Conservation (phyloP, 2,113 vertebrate genomes). For the Hypanus sabinus region DNA sequence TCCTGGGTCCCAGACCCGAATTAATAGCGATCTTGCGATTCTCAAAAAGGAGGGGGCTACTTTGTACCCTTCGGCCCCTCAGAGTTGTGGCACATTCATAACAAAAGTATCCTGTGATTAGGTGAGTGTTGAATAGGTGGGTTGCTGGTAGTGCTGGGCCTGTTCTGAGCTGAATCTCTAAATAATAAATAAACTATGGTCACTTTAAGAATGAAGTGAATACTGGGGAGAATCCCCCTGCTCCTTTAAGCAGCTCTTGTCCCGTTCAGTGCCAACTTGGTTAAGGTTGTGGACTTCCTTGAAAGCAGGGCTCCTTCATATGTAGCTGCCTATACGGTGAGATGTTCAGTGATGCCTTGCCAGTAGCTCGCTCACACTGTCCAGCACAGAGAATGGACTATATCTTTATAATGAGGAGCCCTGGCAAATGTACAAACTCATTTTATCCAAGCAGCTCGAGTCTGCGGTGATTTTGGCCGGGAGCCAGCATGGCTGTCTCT, state of each 20-base stretch:
- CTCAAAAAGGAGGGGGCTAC: too few species aligned
- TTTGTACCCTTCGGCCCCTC: too few species aligned
- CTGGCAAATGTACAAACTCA: conserved; percentile 12
- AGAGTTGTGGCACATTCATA: too few species aligned
- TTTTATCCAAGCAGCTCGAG: background rate
- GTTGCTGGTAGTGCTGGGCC: too few species aligned
- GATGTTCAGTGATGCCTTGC: background rate
- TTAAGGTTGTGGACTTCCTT: background rate
- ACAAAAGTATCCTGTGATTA: too few species aligned
- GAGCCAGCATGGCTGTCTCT: background rate
- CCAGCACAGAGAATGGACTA: background rate
- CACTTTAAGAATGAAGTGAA: too few species aligned
- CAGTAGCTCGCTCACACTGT: background rate
- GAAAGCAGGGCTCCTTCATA: background rate
- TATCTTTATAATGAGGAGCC: background rate
- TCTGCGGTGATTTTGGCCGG: background rate
- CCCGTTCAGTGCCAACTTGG: background rate
- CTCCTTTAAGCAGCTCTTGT: background rate
- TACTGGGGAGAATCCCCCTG: background rate
- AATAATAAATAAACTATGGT: too few species aligned
- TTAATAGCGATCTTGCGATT: too few species aligned
- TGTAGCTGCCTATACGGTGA: background rate
- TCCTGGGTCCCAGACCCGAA: too few species aligned
- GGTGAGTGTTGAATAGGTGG: too few species aligned
- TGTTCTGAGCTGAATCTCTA: too few species aligned